Base-by-base conservation (phyloP, 2,113 vertebrate genomes). In the Syngnathus typhle region DNA sequence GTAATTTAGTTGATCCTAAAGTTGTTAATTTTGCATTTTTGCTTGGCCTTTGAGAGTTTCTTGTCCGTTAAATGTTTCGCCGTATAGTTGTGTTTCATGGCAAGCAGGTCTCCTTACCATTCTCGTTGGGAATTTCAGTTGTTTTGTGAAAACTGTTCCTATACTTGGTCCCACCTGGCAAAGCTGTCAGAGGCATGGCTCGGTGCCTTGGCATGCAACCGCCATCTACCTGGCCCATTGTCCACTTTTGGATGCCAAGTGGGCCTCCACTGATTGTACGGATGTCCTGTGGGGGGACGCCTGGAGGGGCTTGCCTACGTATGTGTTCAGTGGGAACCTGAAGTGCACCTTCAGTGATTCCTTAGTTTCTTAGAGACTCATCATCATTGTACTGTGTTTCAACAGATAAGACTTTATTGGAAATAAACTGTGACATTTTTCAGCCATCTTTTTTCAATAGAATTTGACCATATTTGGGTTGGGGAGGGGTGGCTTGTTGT, bases 291-390 rank as follows among this genome's bases (percentile, higher is more conserved):
- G 67, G 70, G 60, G 27, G 49, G 70, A 64, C 73, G 68, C 75
- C 84, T 64, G 23, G 73, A 69, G 82, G 83, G 75, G 75, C 69
- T 82, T 77, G 76, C 72, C 81, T 85, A 89, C 88, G 88, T 85
- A 89, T 88, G 88, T 90, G 90, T 89, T 89, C 87, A 79, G 19
- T 66, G 65, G 81, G 61, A 80, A 61, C 82, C 77, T 69, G 72
- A 78, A 69, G 73, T 64, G 73, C 75, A 70, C 64, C 70, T 81
- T 79, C 76, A 77, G 70, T 69, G 70, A 70, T 71, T 65, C 88
- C 55, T 12, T 16, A 2, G 27, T 44, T 27, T 43, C 27, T 10
- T 13, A 13, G 27, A 41, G 18, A 38, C 10, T n/a, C 85, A 85
- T 54, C 70, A 47, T 44, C 63, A 21, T 49, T 21, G 41, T 61